Conservation (phyloP, 2,888 invertebrate genomes). For the Diloba caeruleocephala region DNA sequence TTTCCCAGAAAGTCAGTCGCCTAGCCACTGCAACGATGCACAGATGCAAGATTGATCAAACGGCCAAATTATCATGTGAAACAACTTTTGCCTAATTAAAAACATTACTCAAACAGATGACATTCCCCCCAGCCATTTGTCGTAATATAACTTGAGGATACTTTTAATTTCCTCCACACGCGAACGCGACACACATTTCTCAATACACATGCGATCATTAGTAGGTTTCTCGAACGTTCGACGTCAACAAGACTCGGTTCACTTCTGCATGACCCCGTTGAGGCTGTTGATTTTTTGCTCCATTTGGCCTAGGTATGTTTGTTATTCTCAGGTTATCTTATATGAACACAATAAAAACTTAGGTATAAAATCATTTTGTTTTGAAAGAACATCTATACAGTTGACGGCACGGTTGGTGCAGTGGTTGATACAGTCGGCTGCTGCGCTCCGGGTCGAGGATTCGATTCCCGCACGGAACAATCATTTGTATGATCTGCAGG, state of each 20-base stretch:
- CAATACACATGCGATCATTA: constrained; percentile 38
- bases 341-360: no score
- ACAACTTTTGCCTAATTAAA: background rate
- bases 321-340: constrained; percentile 21
- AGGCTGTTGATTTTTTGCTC: constrained; percentile 15
- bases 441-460: no score
- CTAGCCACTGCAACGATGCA: no score
- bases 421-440: no score
- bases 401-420: no score
- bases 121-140: background rate
- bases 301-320: constrained; percentile 33
- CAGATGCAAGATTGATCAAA: no score
- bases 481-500: no score
- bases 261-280: constrained; percentile 44
- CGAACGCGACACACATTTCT: constrained; percentile 16
- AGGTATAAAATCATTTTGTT: no score
- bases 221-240: constrained; percentile 49
- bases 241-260: constrained; percentile 41
- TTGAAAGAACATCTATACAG: no score
- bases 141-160: background rate
- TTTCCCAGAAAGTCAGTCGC: no score
- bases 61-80: background rate
- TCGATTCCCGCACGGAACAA: no score
- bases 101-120: background rate
- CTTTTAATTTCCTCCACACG: background rate